Percentiles rank a stretch among this genome's conserved stretches.
Evolutionary conservation across 2,888 invertebrate species (phyloP).

Genomic region (Melanargia galathea): DNA sequence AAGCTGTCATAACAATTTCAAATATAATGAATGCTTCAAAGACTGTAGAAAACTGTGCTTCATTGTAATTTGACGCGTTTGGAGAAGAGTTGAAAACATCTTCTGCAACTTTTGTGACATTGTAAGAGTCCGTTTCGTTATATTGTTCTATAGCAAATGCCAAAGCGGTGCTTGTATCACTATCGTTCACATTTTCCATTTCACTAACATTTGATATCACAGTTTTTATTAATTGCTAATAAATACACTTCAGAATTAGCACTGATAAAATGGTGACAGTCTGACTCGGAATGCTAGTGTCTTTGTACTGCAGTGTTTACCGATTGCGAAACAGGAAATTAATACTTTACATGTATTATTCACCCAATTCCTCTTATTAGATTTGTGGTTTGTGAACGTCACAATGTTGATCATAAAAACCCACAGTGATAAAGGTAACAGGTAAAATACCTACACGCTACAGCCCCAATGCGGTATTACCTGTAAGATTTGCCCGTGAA

Average conservation of each 20-base stretch:
- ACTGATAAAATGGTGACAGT: constrained; percentile 39
- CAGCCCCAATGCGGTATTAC: neutral
- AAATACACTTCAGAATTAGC: constrained; percentile 3
- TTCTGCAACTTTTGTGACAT: constrained; percentile 13
- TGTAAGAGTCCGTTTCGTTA: constrained; percentile 33
- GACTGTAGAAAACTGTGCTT: constrained; percentile 40
- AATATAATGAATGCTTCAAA: constrained; percentile 61
- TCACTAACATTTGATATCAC: constrained; percentile 47
- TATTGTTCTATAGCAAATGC: constrained; percentile 35
- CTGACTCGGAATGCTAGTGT: constrained; percentile 46
- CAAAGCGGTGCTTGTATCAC: constrained; percentile 37
- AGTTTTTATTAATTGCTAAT: constrained; percentile 20
- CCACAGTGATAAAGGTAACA: constrained; percentile 23
- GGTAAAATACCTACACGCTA: constrained; percentile 23
- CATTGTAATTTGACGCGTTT: constrained; percentile 29
- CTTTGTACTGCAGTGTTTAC: constrained; percentile 36
- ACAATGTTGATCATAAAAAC: constrained; percentile 45
- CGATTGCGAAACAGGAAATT: constrained; percentile 62
- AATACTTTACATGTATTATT: constrained; percentile 52
- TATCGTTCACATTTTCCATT: constrained; percentile 51
- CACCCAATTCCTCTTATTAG: constrained; percentile 59
- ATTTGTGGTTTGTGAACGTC: constrained; percentile 66
- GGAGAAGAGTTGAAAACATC: constrained; percentile 19
- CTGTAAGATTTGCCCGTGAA: neutral
- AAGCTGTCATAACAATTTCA: constrained; percentile 68